phyloP scores from a whole-genome alignment of 2,888 invertebrate genomes.

The Melinaea menophilus region DNA sequence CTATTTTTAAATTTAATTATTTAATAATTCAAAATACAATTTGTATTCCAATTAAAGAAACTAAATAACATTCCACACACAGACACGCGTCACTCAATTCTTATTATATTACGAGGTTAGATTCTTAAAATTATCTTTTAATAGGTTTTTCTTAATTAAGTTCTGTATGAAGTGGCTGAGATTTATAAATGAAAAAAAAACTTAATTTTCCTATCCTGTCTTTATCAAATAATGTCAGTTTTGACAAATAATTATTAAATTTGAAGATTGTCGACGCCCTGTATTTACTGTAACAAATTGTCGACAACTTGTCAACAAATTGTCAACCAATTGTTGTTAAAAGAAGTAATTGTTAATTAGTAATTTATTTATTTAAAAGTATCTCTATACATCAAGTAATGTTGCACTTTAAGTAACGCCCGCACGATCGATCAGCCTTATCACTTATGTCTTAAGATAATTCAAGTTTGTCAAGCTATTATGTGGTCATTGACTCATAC shows the following conservation, averaged over 20 bases:
- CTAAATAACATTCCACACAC: neutral
- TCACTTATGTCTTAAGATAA: constrained; percentile 23
- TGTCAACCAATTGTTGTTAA: too few species aligned
- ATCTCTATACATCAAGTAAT: neutral
- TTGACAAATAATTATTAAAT: too few species aligned
- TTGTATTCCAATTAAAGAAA: neutral
- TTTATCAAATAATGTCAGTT: too few species aligned
- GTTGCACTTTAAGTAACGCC: constrained; percentile 11
- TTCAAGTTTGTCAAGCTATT: constrained; percentile 19
- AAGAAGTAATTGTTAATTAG: too few species aligned
- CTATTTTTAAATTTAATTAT: neutral
- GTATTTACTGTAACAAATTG: too few species aligned
- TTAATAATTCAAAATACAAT: neutral
- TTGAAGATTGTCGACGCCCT: too few species aligned
- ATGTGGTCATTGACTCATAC: constrained; percentile 22
- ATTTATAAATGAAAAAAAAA: too few species aligned
- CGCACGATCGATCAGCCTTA: constrained; percentile 31
- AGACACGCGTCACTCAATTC: neutral
- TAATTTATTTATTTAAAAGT: too few species aligned
- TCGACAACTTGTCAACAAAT: too few species aligned
- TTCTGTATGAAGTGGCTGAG: neutral
- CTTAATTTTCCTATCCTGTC: too few species aligned
- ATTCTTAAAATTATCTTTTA: neutral
- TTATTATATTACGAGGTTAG: neutral
- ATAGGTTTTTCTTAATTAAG: neutral